These are phyloP conservation scores for Diadophis punctatus DNA, from an alignment of 2,113 vertebrate genomes.

Conservation along the genomic window DNA sequence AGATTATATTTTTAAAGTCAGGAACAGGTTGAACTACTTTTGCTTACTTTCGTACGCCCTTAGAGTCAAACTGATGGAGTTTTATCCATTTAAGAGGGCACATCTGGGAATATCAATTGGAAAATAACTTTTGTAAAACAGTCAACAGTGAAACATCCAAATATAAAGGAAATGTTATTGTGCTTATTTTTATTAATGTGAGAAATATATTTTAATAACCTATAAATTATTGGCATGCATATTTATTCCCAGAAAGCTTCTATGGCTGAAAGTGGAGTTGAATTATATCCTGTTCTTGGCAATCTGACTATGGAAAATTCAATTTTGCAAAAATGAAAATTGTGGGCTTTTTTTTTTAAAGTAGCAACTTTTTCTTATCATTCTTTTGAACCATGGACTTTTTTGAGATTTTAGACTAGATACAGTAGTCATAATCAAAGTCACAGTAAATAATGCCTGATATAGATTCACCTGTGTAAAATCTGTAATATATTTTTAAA, in stretches of 20 bases:
- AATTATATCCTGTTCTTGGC: background rate
- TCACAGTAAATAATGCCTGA: constrained; percentile 8
- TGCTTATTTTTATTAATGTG: background rate
- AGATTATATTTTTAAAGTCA: background rate
- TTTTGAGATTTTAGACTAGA: background rate
- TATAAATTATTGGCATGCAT: background rate
- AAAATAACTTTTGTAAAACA: background rate
- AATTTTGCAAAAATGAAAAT: background rate
- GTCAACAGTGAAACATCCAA: background rate
- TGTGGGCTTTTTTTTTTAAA: background rate
- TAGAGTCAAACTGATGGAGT: background rate
- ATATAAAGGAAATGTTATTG: background rate
- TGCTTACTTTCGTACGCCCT: background rate
- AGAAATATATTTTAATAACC: background rate
- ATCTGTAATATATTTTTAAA: constrained; percentile 9
- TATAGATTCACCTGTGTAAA: constrained; percentile 17
- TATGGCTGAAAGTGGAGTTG: background rate
- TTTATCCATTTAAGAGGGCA: background rate
- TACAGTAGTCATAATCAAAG: background rate
- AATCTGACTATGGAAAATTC: background rate
- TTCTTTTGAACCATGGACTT: background rate
- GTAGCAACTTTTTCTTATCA: background rate
- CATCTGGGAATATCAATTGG: background rate
- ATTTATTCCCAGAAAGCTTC: background rate
- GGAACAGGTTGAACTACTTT: background rate